Base-by-base conservation (phyloP, 2,113 vertebrate species). In the Cynocephalus volans region DNA sequence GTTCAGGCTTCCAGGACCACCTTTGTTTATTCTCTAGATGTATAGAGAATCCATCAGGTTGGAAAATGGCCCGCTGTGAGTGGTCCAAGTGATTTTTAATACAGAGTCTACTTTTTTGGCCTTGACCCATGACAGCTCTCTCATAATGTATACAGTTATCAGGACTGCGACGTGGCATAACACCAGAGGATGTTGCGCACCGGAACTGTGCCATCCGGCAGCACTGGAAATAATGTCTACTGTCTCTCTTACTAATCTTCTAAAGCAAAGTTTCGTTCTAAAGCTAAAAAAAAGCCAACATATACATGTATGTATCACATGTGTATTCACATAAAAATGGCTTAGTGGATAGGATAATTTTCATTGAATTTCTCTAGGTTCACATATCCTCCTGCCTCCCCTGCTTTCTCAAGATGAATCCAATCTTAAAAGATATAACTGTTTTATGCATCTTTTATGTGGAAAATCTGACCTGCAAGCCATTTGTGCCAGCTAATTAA, bases 381-480 rank as follows among this genome's bases (percentile, higher is more conserved):
- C 90, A 52, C 65, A 73, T 50, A 90, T 45, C 64, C 69, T 45
- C 64, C 69, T 87, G 64, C 65, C 86, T 96, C 83, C 75, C 41
- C 65, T 87, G 45, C 89, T 81, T 96, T 91, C 67, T 93, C 83
- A 77, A 97, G 94, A 96, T 95, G 85, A 97, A 97, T 92, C 87
- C 81, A 87, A 80, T 96, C 97, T 97, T 97, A 95, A 95, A 96
- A 96, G 93, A 96, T 88, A 84, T 96, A 92, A 98, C 83, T 96
- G 80, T 93, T 96, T 96, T 95, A 95, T 97, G 95, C 2, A 0
- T 84, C 97, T 90, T 83, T 97, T 97, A 95, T 96, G 96, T 94
- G 92, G 95, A 96, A 97, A 98, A 97, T 98, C 95, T 97, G 97
- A 97, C 97, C 97, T 96, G 93, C 88, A 96, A 97, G 97, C 96